These are phyloP conservation scores for Macrobrachium nipponense DNA, from an alignment of 1,140 invertebrate genomes.

Conservation along the genomic window DNA sequence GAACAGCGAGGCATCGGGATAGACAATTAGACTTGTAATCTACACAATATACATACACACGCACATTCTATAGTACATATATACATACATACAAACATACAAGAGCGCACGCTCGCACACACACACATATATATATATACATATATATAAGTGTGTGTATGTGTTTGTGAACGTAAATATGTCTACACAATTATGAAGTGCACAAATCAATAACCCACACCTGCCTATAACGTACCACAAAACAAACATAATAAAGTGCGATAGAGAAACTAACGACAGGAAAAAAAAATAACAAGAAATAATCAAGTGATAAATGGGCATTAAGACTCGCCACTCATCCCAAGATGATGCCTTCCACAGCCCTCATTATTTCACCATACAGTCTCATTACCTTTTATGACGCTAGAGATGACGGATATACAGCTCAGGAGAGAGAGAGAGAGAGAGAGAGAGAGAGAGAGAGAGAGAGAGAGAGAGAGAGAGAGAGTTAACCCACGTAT, in stretches of 20 bases:
- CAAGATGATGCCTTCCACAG: no score
- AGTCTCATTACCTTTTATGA: background rate
- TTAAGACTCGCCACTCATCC: no score
- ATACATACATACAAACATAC: background rate
- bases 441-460: constrained; percentile 26
- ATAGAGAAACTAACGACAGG: no score
- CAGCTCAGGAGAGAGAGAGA: background rate
- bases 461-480: constrained; percentile 23
- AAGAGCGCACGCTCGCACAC: no score
- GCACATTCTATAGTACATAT: background rate
- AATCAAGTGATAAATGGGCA: no score
- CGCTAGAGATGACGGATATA: background rate
- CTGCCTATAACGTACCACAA: no score
- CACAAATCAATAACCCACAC: no score
- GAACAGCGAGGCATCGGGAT: background rate
- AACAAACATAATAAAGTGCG: no score
- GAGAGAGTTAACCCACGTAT: background rate
- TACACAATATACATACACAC: background rate
- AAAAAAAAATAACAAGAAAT: no score
- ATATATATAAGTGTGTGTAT: constrained; percentile 9
- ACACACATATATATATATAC: background rate
- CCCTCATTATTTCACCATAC: background rate
- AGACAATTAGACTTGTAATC: background rate
- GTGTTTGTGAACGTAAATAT: background rate
- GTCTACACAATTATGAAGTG: background rate